Evolutionary conservation across 2,888 invertebrate species (phyloP), one percentile per base, ranked within the genome.

Genomic region (Pseudanteris insignis): DNA sequence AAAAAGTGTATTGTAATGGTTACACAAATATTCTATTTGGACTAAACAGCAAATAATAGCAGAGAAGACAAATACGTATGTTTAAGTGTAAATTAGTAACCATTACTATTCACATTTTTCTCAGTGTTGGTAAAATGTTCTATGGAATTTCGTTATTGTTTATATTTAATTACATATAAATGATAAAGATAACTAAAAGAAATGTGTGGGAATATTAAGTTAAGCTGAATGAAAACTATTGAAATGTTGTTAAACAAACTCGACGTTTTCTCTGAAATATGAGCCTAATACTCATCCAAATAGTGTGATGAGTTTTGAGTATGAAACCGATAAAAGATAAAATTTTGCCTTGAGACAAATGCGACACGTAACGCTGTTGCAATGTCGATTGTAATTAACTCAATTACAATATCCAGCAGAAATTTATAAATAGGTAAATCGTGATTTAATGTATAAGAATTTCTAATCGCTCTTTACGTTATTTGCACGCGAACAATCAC

Each of bases 371-470:
- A 60, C 63, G 34, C 55, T 47, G 57, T 64, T 37, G 53, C 57
- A 60, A 60, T 64, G 55, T 37, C 47, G 58, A 47, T 60, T 53
- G 57, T 50, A 64, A 64, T 64, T 64, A 64, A 60, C 53, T 64
- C 53, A 57, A 60, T 64, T 57, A 60, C 59, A 55, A 41, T 63
- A 59, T 51, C 51, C 63, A 59, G 63, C 30, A 55, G 55, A 59
- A 63, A 59, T 59, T 63, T 63, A 63, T 59, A 63, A 63, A 59
- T 63, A 63, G 63, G 63, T 59, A 64, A 64, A 64, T 51, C 57
- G 57, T 60, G 64, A 64, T 64, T 64, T 51, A 57, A 64, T 60
- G 60, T 14, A 43, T 33, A 60, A 64, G 60, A 60, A 60, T 59
- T 60, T 7, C 53, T 57, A 57, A 64, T 57, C 48, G 50, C 55